A percentile compares a stretch with the other conserved stretches of the same genome.
phyloP scores from a whole-genome alignment of 2,888 invertebrate species.

The Troides oblongomaculatus region DNA sequence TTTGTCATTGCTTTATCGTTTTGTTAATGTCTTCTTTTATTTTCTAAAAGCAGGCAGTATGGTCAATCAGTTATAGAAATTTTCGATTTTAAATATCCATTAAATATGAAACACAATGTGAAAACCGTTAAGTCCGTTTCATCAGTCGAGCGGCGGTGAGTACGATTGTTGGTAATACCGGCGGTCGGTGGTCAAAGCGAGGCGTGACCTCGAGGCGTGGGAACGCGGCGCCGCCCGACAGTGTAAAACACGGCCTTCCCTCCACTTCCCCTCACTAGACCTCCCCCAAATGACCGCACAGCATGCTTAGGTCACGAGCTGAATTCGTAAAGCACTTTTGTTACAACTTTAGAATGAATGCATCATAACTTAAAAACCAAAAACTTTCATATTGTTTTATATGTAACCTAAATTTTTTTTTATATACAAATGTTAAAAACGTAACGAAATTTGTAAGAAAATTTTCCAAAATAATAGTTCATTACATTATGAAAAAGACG shows the following conservation, averaged over 20 bases:
- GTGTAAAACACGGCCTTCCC: slow-evolving; percentile 36
- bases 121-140: slow-evolving; percentile 28
- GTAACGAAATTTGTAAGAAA: too few relatives aligned
- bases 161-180: slow-evolving; percentile 43
- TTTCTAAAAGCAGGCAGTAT: too few relatives aligned
- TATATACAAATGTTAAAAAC: too few relatives aligned
- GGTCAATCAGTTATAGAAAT: background rate
- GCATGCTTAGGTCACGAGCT: slow-evolving; percentile 42
- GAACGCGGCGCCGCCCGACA: slow-evolving; percentile 64
- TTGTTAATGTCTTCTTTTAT: too few relatives aligned
- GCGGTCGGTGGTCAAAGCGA: slow-evolving; percentile 71
- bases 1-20: too few relatives aligned
- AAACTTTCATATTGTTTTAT: background rate
- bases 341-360: background rate
- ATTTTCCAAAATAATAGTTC: too few relatives aligned
- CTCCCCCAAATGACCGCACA: slow-evolving; percentile 44
- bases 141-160: slow-evolving; percentile 17
- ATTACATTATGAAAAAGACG: too few relatives aligned
- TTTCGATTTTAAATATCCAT: slow-evolving; percentile 1
- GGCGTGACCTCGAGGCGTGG: slow-evolving; percentile 78
- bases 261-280: slow-evolving; percentile 36
- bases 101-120: slow-evolving; percentile 3
- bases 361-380: background rate
- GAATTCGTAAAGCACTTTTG: background rate
- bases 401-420: background rate